Base-by-base conservation (phyloP, 2,113 vertebrate species). In the Oenanthe oenanthe region DNA sequence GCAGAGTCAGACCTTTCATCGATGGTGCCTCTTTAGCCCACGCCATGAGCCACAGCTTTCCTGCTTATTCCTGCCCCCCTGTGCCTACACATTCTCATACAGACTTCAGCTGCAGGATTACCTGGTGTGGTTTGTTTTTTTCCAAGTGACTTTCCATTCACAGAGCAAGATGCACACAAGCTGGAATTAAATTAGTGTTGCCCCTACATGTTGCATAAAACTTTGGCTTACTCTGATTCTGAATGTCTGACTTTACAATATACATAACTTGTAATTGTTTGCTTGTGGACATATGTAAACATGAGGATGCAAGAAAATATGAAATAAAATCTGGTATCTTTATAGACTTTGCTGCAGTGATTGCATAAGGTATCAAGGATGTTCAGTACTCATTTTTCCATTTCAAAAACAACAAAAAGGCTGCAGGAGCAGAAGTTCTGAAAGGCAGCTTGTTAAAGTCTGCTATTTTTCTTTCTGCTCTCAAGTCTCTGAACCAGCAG, bases 401-500 rank as follows among this genome's bases (percentile, higher is more conserved):
- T 77, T 88, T 87, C 57, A 85, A 38, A 87, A 71, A 32, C 42
- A 76, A 36, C 36, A 48, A 68, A 79, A 75, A 73, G 48, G 3
- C 36, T 87, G 17, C 32, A 80, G 67, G 13, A 88, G 15, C 10
- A 76, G 45, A 67, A 65, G 43, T 92, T 92, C 65, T 85, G 61
- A 89, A 67, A 85, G 29, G 38, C 42, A 70, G 22, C 67, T 88
- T 90, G 34, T 80, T 86, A 40, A 81, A 85, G 4, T 50, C 57
- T 67, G 17, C 20, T 76, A 20, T 47, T 90, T 89, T 96, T 88
- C 38, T 45, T 86, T 92, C 48, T 80, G 26, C 63, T 86, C 21
- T 61, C n/a, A 74, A 68, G 45, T 43, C 32, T 90, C n/a, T 78
- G 57, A 85, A 65, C 18, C 47, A 78, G 20, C 58, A 81, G 45